Percentiles rank a stretch among this genome's conserved stretches.
These are phyloP conservation scores for Zygaena filipendulae DNA, from an alignment of 2,888 invertebrate species.

Conservation along the genomic window DNA sequence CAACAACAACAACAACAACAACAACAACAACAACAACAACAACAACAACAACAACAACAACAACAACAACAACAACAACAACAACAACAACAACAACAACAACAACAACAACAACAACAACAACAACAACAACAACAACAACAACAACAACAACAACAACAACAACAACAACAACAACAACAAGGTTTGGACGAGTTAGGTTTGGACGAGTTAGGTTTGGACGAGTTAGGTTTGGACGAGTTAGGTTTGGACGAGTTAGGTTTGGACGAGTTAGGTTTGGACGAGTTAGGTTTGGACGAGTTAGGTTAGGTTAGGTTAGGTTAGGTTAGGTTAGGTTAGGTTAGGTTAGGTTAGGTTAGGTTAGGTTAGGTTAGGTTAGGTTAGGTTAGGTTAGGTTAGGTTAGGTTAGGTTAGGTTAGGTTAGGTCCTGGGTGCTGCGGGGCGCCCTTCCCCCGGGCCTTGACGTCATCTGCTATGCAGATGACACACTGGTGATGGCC, in stretches of 20 bases:
- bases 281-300: constrained; percentile 9
- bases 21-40: no score
- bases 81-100: no score
- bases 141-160: not conserved
- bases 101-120: not conserved
- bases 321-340: constrained; percentile 9
- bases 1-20: no score
- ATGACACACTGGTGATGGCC: no score
- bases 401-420: no score
- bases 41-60: no score
- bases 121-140: not conserved
- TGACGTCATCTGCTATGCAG: no score
- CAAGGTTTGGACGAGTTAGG: constrained; percentile 10
- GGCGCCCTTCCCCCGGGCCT: no score
- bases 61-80: no score
- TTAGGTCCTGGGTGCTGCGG: constrained; percentile 3
- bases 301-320: constrained; percentile 10
- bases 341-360: constrained; percentile 9
- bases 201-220: constrained; percentile 11
- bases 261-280: constrained; percentile 10
- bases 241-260: constrained; percentile 9
- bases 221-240: constrained; percentile 9
- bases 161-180: not conserved
- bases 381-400: no score
- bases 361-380: constrained; percentile 4